These are phyloP conservation scores for Pelecanus crispus DNA, from an alignment of 2,113 vertebrate species.

Conservation along the genomic window DNA sequence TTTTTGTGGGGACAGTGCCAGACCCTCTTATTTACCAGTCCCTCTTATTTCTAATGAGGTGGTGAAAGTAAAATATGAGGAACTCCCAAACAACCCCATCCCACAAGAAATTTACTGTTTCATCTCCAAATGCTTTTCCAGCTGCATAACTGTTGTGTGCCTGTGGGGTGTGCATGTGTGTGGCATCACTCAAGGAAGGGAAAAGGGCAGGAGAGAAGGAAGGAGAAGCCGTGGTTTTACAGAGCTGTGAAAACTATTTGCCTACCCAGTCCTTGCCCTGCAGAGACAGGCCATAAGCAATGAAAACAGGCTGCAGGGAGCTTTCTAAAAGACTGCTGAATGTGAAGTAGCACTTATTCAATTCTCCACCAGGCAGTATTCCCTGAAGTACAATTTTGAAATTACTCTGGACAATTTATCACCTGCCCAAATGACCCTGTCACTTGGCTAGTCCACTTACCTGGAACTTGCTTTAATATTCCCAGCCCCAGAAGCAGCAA, in stretches of 20 bases:
- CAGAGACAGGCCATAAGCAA: background rate
- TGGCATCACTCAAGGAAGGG: background rate
- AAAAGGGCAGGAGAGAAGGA: background rate
- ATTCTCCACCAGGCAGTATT: background rate
- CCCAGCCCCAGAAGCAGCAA: background rate
- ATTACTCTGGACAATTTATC: constrained; percentile 21
- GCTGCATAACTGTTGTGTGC: background rate
- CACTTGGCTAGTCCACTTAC: background rate
- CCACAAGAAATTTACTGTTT: background rate
- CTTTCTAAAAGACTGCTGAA: background rate
- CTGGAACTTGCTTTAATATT: background rate
- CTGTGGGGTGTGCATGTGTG: background rate
- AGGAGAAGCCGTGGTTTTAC: background rate
- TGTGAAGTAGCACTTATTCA: background rate
- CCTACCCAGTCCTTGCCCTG: background rate
- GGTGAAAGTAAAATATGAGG: background rate
- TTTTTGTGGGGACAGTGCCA: background rate
- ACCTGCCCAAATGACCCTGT: background rate
- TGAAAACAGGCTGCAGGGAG: background rate
- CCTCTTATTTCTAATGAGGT: background rate
- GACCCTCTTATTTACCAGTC: background rate
- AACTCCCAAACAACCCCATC: background rate
- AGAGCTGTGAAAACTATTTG: background rate
- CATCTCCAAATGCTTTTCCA: background rate
- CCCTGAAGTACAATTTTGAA: background rate